A percentile compares a stretch with the other conserved stretches of the same genome.
These are phyloP conservation scores for Moxostoma hubbsi DNA, from an alignment of 2,797 vertebrate genomes.

Conservation along the genomic window DNA sequence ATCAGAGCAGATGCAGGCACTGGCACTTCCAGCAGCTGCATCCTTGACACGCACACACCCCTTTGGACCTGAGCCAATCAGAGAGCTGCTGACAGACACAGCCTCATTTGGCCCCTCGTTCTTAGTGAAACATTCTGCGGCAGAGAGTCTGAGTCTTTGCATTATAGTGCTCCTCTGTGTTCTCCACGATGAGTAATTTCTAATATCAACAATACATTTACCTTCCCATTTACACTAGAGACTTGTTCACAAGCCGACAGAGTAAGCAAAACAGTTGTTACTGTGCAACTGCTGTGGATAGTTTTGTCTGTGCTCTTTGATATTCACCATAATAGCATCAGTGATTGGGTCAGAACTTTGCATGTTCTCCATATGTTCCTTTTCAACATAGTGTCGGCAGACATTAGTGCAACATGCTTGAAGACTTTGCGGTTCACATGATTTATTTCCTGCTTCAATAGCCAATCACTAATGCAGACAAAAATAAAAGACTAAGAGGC, in stretches of 20 bases:
- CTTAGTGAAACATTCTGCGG: slow-evolving; percentile 22
- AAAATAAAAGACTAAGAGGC: too few species aligned
- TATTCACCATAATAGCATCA: background rate
- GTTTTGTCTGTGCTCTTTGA: slow-evolving; percentile 22
- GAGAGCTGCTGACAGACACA: slow-evolving; percentile 24
- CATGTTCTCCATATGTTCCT: background rate
- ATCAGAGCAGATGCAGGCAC: slow-evolving; percentile 34
- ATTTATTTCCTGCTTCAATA: slow-evolving; percentile 21
- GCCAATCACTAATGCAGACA: background rate
- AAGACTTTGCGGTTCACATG: background rate
- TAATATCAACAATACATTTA: slow-evolving; percentile 45
- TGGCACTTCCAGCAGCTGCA: slow-evolving; percentile 27
- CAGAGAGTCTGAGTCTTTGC: slow-evolving; percentile 16
- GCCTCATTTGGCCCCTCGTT: slow-evolving; percentile 18
- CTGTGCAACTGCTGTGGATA: background rate
- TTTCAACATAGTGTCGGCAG: background rate
- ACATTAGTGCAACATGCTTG: background rate
- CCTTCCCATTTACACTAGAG: slow-evolving; percentile 12
- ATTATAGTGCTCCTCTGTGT: slow-evolving; percentile 54
- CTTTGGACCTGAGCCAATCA: slow-evolving; percentile 59
- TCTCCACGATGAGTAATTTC: slow-evolving; percentile 43
- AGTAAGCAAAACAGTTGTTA: slow-evolving; percentile 8
- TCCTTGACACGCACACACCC: slow-evolving; percentile 57
- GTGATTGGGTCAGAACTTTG: background rate
- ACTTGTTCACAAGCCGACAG: slow-evolving; percentile 12